These are phyloP conservation scores for Pyrrhia umbra DNA, from an alignment of 2,888 invertebrate species.

Conservation along the genomic window DNA sequence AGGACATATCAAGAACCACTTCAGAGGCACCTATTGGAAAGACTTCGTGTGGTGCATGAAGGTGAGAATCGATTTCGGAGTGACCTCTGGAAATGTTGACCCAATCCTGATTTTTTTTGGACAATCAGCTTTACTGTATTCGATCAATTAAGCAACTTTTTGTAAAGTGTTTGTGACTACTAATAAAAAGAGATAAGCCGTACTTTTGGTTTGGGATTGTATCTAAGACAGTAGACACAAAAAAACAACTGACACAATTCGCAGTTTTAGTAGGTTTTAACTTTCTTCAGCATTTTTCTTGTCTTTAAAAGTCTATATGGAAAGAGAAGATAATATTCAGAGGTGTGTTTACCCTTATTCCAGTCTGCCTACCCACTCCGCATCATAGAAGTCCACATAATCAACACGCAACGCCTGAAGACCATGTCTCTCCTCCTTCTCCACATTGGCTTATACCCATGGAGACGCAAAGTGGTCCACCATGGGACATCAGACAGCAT, in stretches of 20 bases:
- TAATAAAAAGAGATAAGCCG: too few species aligned
- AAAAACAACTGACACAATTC: too few species aligned
- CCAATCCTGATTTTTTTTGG: too few species aligned
- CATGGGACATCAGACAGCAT: constrained; percentile 76
- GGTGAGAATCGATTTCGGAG: constrained; percentile 65
- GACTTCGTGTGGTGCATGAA: constrained; percentile 86
- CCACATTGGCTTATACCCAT: constrained; percentile 84
- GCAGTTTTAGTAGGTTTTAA: too few species aligned
- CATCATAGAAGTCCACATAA: constrained; percentile 95
- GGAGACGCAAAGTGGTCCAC: constrained; percentile 82
- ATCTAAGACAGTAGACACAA: too few species aligned
- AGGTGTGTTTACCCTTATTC: constrained; percentile 65
- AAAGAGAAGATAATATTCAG: neutral
- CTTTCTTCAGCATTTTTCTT: too few species aligned
- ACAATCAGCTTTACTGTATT: too few species aligned
- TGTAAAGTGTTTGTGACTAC: too few species aligned
- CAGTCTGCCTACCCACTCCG: constrained; percentile 95
- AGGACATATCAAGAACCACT: constrained; percentile 84
- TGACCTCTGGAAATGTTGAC: too few species aligned
- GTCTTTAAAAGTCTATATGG: neutral
- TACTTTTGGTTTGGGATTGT: too few species aligned
- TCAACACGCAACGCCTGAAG: constrained; percentile 93
- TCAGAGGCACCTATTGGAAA: constrained; percentile 85
- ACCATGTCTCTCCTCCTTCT: constrained; percentile 91
- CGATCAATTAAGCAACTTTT: too few species aligned